Evolutionary conservation across 2,797 vertebrate genomes (phyloP), one percentile per base, ranked within the genome.

Genomic region (Gadopsis bispinosus): DNA sequence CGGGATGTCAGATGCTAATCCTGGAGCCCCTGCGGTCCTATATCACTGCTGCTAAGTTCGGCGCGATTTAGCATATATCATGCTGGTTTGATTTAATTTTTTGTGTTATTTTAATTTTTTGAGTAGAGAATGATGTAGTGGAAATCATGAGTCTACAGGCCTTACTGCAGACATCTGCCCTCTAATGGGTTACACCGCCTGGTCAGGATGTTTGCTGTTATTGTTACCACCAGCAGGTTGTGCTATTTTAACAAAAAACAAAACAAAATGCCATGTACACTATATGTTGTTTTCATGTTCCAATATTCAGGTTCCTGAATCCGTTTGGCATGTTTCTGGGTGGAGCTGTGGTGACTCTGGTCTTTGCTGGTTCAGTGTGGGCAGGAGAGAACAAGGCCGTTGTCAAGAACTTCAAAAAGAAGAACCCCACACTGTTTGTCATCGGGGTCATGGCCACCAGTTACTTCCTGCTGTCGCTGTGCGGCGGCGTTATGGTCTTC

Each of bases 401-500:
- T 22, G 95, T 99, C 70, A 97, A 97, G 92, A 97, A 95, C 83
- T 94, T 99, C 92, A 99, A 99, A 93, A 98, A 92, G 94, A 97
- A 95, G 84, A 97, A 98, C 82, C 98, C 98, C 41, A 95, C 96
- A 4, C 80, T 96, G 0, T 99, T 99, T 43, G 92, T 99, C 5
- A 45, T 96, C 56, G 93, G 76, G 26, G 95, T 99, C 73, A 95
- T 99, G 96, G 78, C 95, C 74, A 94, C 96, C 70, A 99, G 98
- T 91, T 99, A 98, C 94, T 96, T 99, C 81, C 79, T 99, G 92
- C 95, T 99, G 75, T 98, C 96, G 29, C 93, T 99, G 83, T 97
- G 95, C 13, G 98, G 97, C 6, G 98, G 98, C 0, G 97, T 99
- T 87, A 95, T 99, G 97, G 97, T 99, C 80, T 99, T 99, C 83